Base-by-base conservation (phyloP, 2,797 vertebrate species). In the Pitangus sulphuratus region DNA sequence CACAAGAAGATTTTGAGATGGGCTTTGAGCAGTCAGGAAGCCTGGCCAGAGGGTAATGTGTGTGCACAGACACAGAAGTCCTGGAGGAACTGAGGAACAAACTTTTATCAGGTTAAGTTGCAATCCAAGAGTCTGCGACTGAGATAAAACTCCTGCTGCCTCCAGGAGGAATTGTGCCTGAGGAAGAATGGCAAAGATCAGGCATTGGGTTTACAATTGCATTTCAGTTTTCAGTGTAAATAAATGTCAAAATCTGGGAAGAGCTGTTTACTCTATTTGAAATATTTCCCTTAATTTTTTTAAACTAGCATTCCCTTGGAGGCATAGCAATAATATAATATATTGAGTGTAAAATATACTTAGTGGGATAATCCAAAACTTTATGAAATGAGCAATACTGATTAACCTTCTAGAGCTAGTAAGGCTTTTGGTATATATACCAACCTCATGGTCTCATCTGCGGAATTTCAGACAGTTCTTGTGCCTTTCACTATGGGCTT, bases 111-210 rank as follows among this genome's bases (percentile, higher is more conserved):
- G 12, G 25, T 76, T 58, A 37, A 81, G 22, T 20, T 1, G 1
- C 37, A 58, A 54, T 58, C 33, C 33, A 24, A 9, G 47, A 84
- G 53, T 60, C 44, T 10, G 31, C 47, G 74, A 54, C 42, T 53
- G 40, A 72, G 81, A 70, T 69, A 70, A 88, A 88, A 65, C 30
- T 87, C 21, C 35, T 39, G 19, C 57, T 88, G 31, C 48, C 31
- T 91, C n/a, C 21, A 20, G 65, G 66, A 74, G n/a, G 47, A 83
- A 87, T 96, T 92, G 84, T 94, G 87, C 85, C 54, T 65, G 40
- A 64, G 83, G 76, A 88, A 48, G 44, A 77, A 81, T 44, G 16
- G 37, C 40, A 85, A 61, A 88, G 54, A 69, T 84, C 5, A 20
- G 70, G 54, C 69, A 48, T 6, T 65, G 76, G 44, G 47, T 91